These are phyloP conservation scores for Megatriorchis doriae DNA, from an alignment of 2,113 vertebrate genomes.

Conservation along the genomic window DNA sequence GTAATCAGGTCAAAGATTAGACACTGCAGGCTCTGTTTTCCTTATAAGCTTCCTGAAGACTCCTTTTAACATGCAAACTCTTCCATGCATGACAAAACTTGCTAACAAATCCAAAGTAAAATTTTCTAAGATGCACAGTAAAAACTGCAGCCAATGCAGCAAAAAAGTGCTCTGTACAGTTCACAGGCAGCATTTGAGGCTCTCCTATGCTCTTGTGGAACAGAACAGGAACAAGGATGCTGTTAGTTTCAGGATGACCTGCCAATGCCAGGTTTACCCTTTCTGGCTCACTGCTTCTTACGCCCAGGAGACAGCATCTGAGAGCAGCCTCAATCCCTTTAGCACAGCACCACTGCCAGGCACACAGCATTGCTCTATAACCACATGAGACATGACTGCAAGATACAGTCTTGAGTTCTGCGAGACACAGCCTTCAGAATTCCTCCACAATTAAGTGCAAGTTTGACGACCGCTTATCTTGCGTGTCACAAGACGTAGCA, in stretches of 20 bases:
- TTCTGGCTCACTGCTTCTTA: not conserved
- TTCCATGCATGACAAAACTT: not conserved
- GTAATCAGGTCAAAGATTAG: not conserved
- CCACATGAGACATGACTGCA: not conserved
- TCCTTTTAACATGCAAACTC: not conserved
- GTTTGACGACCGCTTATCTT: not conserved
- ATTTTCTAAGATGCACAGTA: not conserved
- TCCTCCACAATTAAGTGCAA: not conserved
- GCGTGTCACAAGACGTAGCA: not conserved
- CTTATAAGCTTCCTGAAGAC: not conserved
- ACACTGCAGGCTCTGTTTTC: not conserved
- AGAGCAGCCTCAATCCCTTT: not conserved
- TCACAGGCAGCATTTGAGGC: not conserved
- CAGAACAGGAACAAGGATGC: not conserved
- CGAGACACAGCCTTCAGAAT: not conserved
- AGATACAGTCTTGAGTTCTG: not conserved
- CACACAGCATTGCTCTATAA: not conserved
- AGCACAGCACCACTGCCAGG: not conserved
- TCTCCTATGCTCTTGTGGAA: not conserved
- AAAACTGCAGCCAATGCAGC: not conserved
- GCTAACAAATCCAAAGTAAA: not conserved
- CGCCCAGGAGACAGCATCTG: not conserved
- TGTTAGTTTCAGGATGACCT: not conserved
- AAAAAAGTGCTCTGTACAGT: not conserved
- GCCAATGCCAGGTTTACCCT: not conserved